These are phyloP conservation scores for Mus spicilegus DNA, from an alignment of 2,113 vertebrate species.

Conservation along the genomic window DNA sequence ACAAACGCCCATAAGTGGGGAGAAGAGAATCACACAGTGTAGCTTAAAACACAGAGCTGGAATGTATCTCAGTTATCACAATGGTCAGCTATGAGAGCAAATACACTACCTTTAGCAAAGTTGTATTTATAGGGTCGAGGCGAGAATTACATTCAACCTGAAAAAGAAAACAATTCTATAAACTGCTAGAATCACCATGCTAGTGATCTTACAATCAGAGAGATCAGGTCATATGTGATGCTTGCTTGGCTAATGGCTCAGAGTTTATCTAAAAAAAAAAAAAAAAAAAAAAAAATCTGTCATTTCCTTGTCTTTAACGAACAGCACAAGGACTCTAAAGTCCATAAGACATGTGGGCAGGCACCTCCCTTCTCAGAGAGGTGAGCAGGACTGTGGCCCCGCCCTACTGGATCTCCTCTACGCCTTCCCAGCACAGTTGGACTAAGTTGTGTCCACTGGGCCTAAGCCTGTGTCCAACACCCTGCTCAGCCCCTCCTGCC, in stretches of 20 bases:
- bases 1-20: not conserved
- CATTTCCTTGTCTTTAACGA: constrained; percentile 48
- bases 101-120: constrained; percentile 92
- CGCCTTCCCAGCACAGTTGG: not conserved
- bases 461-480: not conserved
- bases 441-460: not conserved
- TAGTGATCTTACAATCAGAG: not conserved
- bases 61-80: constrained; percentile 9
- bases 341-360: not conserved
- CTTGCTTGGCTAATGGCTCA: constrained; percentile 28
- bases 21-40: not conserved
- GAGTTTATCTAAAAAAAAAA: constrained; percentile 2
- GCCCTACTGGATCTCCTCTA: not conserved
- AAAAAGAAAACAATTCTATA: constrained; percentile 69
- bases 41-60: constrained; percentile 6
- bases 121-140: constrained; percentile 95
- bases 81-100: not conserved
- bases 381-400: not conserved
- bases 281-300: not conserved
- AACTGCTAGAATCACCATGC: not conserved
- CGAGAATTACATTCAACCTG: constrained; percentile 99
- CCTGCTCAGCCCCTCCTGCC: not conserved
- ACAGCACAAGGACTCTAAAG: not conserved
- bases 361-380: constrained; percentile 8
- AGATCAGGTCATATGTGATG: not conserved